Conservation (phyloP, 2,888 invertebrate species). For the Melipona bicolor region DNA sequence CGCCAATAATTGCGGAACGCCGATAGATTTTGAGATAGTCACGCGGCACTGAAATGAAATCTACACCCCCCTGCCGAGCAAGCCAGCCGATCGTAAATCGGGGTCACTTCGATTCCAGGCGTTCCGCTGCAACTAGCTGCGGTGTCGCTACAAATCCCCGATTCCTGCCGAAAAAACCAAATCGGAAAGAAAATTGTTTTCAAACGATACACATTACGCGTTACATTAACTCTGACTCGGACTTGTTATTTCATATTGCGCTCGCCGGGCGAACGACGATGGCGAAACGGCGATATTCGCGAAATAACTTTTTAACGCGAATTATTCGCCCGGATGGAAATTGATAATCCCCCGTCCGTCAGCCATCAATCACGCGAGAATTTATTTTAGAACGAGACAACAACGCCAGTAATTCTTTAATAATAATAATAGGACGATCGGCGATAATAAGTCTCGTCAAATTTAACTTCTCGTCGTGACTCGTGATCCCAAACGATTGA, state of each 20-base stretch:
- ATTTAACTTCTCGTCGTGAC: neutral
- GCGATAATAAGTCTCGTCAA: neutral
- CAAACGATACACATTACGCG: constrained; percentile 6
- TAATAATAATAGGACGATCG: no score
- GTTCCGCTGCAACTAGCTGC: neutral
- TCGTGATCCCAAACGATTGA: neutral
- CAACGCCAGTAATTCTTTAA: no score
- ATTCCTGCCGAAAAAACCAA: constrained; percentile 13
- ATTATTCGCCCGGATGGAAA: neutral
- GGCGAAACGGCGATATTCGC: neutral
- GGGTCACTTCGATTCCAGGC: constrained; percentile 38
- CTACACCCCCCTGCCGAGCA: neutral
- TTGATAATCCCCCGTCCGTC: neutral
- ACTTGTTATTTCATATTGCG: neutral
- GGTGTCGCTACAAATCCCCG: constrained; percentile 12
- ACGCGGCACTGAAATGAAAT: constrained; percentile 37
- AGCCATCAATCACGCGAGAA: no score
- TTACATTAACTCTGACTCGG: neutral
- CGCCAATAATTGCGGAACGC: constrained; percentile 43
- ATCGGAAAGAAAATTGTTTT: constrained; percentile 7
- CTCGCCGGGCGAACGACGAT: neutral
- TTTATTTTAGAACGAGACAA: no score
- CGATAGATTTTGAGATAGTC: constrained; percentile 50
- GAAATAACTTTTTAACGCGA: neutral
- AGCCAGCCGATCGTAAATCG: constrained; percentile 42